Percentiles rank a stretch among this genome's conserved stretches.
Evolutionary conservation across 2,888 invertebrate species (phyloP).

Genomic region (Calameuta filiformis): DNA sequence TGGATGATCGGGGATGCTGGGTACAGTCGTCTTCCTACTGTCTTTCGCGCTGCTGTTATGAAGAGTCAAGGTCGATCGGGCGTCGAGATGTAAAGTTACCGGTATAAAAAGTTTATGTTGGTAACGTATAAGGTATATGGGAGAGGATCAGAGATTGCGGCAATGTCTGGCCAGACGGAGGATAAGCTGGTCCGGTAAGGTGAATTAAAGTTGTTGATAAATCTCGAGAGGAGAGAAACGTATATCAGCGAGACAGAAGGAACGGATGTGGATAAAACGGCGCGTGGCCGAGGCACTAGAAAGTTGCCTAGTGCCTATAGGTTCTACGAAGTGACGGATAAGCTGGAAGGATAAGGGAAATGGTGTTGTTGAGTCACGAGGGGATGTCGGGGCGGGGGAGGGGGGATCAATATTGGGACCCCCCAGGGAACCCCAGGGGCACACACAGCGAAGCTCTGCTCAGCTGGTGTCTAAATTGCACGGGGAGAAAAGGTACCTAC

Average conservation of each 20-base stretch:
- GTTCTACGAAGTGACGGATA: not conserved
- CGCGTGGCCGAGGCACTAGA: not conserved
- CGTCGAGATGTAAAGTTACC: not conserved
- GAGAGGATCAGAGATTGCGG: not conserved
- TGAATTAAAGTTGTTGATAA: not conserved
- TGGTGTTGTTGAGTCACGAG: conserved; percentile 30
- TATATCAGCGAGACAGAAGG: conserved; percentile 8
- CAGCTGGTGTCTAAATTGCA: conserved; percentile 34
- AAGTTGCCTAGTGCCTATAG: not conserved
- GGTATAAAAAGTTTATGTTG: not conserved
- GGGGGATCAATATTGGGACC: conserved; percentile 52
- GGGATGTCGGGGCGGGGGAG: conserved; percentile 1
- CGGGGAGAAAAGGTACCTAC: conserved; percentile 3
- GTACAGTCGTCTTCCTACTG: not conserved
- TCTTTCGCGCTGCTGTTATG: not conserved
- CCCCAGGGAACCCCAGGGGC: conserved; percentile 51
- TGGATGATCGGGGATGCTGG: not conserved
- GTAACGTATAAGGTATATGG: not conserved
- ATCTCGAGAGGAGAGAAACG: not conserved
- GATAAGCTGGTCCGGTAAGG: no score
- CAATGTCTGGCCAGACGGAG: not conserved
- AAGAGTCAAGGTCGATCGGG: not conserved
- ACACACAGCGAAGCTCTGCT: conserved; percentile 22
- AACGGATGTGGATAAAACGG: not conserved
- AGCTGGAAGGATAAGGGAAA: conserved; percentile 17